Evolutionary conservation across 2,797 vertebrate species (phyloP).

Genomic region (Dermochelys coriacea): DNA sequence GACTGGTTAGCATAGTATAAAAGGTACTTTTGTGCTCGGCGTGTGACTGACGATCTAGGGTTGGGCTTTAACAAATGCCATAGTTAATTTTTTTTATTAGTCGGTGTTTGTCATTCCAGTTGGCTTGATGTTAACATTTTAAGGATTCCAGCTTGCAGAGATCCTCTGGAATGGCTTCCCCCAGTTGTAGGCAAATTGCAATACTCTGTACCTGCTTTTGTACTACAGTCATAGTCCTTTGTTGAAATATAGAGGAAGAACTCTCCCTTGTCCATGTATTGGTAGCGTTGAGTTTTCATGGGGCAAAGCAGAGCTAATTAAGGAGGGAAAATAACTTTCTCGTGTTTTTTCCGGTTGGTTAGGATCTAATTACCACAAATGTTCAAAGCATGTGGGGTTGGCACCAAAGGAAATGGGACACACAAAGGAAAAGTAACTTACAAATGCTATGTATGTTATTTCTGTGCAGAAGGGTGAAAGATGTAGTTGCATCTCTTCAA

Average conservation of each 20-base stretch:
- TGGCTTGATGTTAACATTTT: neutral
- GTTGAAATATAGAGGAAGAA: fast-evolving
- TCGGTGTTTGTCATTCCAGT: neutral
- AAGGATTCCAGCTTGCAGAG: neutral
- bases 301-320: neutral
- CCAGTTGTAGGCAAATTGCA: neutral
- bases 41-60: neutral
- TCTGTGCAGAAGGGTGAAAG: neutral
- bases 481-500: neutral
- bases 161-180: fast-evolving
- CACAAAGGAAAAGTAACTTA: neutral
- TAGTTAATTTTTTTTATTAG: fast-evolving
- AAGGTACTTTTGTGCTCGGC: neutral
- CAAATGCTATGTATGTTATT: neutral
- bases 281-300: neutral
- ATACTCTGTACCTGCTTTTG: fast-evolving
- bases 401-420: fast-evolving
- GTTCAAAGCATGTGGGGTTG: slow-evolving; percentile 43
- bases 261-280: neutral
- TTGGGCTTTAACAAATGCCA: neutral
- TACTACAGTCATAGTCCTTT: fast-evolving
- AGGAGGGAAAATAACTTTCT: slow-evolving; percentile 27
- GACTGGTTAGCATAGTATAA: neutral
- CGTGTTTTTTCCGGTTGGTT: neutral
- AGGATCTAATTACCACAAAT: slow-evolving; percentile 10